Percentiles rank a stretch among this genome's conserved stretches.
phyloP scores from a whole-genome alignment of 2,113 vertebrate genomes.

The Dasyprocta punctata region DNA sequence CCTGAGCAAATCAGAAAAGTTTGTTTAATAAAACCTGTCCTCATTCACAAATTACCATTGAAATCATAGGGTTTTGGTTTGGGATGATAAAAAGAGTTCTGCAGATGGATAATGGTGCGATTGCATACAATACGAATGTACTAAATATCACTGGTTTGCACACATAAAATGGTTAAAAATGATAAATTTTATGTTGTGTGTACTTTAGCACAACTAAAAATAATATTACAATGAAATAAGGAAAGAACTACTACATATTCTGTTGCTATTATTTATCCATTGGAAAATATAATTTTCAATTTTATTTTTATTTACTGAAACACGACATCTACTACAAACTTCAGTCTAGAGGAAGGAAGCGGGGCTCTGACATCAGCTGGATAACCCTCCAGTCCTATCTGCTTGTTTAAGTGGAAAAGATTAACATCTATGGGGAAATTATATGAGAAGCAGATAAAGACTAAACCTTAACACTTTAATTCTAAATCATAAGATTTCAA shows the following conservation, averaged over 20 bases:
- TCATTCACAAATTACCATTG: not conserved
- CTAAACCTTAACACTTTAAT: not conserved
- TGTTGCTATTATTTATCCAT: not conserved
- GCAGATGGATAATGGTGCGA: not conserved
- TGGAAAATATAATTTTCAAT: not conserved
- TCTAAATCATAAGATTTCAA: constrained; percentile 58
- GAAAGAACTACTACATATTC: not conserved
- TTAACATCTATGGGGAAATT: constrained; percentile 44
- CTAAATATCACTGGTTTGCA: not conserved
- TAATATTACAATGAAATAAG: not conserved
- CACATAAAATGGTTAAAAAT: not conserved
- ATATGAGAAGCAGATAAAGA: not conserved
- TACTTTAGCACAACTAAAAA: not conserved
- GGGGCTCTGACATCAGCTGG: not conserved
- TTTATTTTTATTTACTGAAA: not conserved
- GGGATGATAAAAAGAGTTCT: not conserved
- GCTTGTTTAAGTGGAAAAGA: constrained; percentile 30
- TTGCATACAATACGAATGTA: not conserved
- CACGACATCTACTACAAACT: not conserved
- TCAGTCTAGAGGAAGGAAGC: not conserved
- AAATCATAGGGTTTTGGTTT: not conserved
- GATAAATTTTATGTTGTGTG: not conserved
- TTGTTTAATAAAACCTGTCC: not conserved
- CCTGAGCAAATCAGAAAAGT: not conserved
- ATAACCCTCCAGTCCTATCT: constrained; percentile 48